A percentile compares a stretch with the other conserved stretches of the same genome.
Conservation (phyloP, 2,113 vertebrate genomes). For the Pseudopipra pipra region DNA sequence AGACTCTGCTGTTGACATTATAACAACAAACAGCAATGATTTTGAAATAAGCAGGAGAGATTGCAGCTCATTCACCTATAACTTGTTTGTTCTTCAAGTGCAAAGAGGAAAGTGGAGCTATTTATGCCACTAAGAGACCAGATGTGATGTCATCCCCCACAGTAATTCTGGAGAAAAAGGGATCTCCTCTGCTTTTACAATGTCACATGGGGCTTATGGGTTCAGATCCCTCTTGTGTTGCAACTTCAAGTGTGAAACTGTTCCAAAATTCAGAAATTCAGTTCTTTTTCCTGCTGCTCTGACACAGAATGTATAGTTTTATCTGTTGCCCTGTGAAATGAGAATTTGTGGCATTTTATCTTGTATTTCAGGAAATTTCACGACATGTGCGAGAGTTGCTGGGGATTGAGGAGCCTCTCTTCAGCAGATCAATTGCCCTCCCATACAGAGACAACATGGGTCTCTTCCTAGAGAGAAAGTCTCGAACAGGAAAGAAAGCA, state of each 20-base stretch:
- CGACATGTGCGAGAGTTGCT: conserved; percentile 76
- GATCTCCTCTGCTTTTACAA: background rate
- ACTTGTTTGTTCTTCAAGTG: background rate
- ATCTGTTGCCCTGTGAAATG: background rate
- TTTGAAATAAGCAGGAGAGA: background rate
- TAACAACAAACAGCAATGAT: background rate
- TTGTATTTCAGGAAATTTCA: conserved; percentile 83
- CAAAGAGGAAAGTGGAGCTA: background rate
- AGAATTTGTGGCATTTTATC: background rate
- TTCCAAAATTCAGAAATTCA: background rate
- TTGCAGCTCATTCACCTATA: background rate
- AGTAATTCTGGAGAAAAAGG: background rate
- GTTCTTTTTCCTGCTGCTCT: background rate
- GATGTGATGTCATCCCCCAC: background rate
- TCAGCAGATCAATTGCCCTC: conserved; percentile 79
- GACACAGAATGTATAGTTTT: background rate
- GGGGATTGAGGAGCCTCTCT: conserved; percentile 78
- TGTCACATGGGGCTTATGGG: background rate
- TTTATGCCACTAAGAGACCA: background rate
- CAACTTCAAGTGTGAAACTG: background rate
- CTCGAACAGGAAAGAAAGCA: conserved; percentile 73
- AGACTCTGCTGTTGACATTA: background rate
- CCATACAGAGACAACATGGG: conserved; percentile 76
- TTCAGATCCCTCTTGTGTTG: background rate
- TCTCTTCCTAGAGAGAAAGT: conserved; percentile 86